Base-by-base conservation (phyloP, 1,140 invertebrate genomes). In the Drosophila melanica region DNA sequence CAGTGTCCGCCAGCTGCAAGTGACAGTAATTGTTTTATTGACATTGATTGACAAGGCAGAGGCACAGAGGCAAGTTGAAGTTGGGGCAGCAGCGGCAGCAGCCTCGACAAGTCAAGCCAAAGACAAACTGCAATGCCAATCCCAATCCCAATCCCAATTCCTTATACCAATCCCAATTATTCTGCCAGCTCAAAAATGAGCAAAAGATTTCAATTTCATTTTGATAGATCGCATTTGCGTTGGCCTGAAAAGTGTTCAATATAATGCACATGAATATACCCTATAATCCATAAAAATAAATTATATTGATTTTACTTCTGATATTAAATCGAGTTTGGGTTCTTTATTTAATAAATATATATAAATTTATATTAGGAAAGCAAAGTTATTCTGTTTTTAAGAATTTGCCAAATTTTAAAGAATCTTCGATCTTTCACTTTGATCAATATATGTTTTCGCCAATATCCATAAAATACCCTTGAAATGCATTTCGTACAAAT, bases 21-120 rank as follows among this genome's bases (percentile, higher is more conserved):
- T 90, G 87, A 90, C 87, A 90, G 87, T 90, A 90, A 90, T 90
- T 90, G 87, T 90, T 90, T 90, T 90, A 90, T 90, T 90, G 87
- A 90, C 87, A 90, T 90, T 90, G 87, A 90, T 90, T 90, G 87
- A 90, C 87, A 87, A 70, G 71, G 79, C 84, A 76, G 35, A 18
- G 42, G 76, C 53, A 35, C 59, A 71, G 50, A 16, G 47, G 14
- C 39, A 42, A 37, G 50, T 18, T 27, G 20, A 33, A 64, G 45
- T 16, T n/a, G 27, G 11, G 60, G 35, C 47, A 39, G 48, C 35
- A 63, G 45, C 16, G n/a, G 42, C 51, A 66, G 16, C 50, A 66
- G 47, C 70, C 27, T 47, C 73, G 53, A 39, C 75, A 87, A 87
- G 82, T 87, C 84, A 82, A 76, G 75, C 79, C 82, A 89, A 87